A percentile compares a stretch with the other conserved stretches of the same genome.
Evolutionary conservation across 2,888 invertebrate species (phyloP).

Genomic region (Drosophila atroscutellata): DNA sequence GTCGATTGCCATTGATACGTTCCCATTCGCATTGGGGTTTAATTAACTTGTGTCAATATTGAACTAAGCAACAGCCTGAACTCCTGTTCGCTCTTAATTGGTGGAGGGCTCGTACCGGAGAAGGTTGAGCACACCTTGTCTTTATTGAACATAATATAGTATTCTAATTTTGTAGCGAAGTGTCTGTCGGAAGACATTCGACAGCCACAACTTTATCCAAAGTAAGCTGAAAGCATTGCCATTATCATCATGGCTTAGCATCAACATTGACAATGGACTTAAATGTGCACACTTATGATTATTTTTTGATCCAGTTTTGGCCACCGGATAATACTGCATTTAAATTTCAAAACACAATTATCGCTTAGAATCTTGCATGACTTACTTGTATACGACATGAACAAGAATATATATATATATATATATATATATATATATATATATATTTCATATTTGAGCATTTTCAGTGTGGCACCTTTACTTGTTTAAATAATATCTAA

Average conservation of each 20-base stretch:
- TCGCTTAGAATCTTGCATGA: not conserved
- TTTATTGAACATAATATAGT: not conserved
- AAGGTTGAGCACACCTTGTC: not conserved
- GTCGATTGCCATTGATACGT: conserved; percentile 55
- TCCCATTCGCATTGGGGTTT: conserved; percentile 62
- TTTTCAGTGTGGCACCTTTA: not conserved
- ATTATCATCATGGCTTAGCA: not conserved
- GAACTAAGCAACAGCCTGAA: conserved; percentile 53
- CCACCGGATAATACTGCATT: too few species aligned
- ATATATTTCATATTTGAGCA: not conserved
- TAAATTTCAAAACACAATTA: too few species aligned
- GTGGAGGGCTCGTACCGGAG: not conserved
- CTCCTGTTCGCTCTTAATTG: conserved; percentile 5
- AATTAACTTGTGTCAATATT: conserved; percentile 82
- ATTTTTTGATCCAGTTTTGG: not conserved
- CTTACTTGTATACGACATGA: too few species aligned
- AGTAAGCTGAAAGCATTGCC: not conserved
- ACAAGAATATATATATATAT: too few species aligned
- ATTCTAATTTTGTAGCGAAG: not conserved
- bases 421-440: too few species aligned
- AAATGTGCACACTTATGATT: not conserved
- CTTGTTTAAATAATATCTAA: not conserved
- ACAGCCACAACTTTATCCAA: not conserved
- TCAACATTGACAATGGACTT: not conserved
- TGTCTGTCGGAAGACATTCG: not conserved